Base-by-base conservation (phyloP, 2,888 invertebrate genomes). In the Sphecodes monilicornis region DNA sequence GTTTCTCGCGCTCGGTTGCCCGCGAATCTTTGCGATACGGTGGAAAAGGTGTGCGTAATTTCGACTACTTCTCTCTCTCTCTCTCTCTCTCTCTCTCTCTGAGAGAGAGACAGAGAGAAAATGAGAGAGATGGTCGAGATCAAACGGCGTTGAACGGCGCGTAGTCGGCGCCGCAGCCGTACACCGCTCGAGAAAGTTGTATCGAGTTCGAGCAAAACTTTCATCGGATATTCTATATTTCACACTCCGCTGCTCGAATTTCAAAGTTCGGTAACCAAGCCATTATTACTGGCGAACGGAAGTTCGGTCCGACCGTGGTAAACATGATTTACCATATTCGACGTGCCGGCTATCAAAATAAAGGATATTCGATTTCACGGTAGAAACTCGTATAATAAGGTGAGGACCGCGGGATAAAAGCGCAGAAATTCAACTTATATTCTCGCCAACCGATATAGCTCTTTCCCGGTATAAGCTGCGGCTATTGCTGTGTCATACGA, bases 161-260 rank as follows among this genome's bases (percentile, higher is more conserved):
- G 43, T 60, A 29, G 16, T 5, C 16, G 18, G 18, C 32, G 64
- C 64, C 64, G 64, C 73, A 74, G 32, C 54, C 43, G 60, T n/a
- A 64, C 66, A 22, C 39, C 36, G 18, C 81, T 18, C 43, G 1
- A 69, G 74, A 84, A 86, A 84, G 86, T 86, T 80, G 78, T 72
- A 82, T 86, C 82, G 78, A 57, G 77, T 57, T 68, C 68, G 69
- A 43, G 50, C 50, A 43, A 82, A 89, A 88, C 77, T 86, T 86
- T 82, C 80, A 60, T 70, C 85, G 78, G 82, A 85, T 86, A 81
- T 88, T 85, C 86, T 82, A 86, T 83, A 85, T 90, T 88, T 89
- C 80, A 80, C 77, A 43, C 66, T 57, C 66, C 84, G 76, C 69
- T 81, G 76, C 76, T 82, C 81, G 80, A 82, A 88, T 89, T 88